These are phyloP conservation scores for Cyclopterus lumpus DNA, from an alignment of 2,797 vertebrate genomes.

Conservation along the genomic window DNA sequence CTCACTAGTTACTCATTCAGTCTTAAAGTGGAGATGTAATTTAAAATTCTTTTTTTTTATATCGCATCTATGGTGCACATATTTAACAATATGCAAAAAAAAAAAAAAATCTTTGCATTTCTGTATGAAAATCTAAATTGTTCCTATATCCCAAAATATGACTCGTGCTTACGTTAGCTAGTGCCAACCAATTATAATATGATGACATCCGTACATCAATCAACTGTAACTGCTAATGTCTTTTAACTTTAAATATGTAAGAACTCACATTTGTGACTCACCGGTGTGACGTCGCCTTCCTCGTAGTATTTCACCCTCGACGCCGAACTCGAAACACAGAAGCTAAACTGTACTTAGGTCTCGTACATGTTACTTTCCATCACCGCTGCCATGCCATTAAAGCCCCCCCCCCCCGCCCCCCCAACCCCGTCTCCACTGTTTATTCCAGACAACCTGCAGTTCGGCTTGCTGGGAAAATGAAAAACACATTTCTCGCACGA, in stretches of 20 bases:
- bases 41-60: too few relatives aligned
- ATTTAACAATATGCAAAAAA: too few relatives aligned
- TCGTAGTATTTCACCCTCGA: not conserved
- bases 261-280: not conserved
- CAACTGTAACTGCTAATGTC: not conserved
- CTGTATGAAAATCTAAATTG: too few relatives aligned
- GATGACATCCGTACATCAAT: too few relatives aligned
- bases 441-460: not conserved
- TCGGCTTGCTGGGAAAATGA: conserved; percentile 11
- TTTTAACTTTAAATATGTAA: not conserved
- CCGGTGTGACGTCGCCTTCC: not conserved
- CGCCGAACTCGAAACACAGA: not conserved
- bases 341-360: not conserved
- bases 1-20: too few relatives aligned
- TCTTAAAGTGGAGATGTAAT: not conserved
- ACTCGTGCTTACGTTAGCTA: too few relatives aligned
- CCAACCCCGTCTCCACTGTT: conserved; percentile 12
- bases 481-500: conserved; percentile 18
- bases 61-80: too few relatives aligned
- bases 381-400: not conserved
- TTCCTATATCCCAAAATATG: too few relatives aligned
- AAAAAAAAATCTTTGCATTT: not conserved
- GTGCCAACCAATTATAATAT: too few relatives aligned
- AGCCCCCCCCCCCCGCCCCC: too few relatives aligned
- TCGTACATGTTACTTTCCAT: not conserved